Conservation (phyloP, 2,888 invertebrate genomes). For the Pristionchus mayeri region DNA sequence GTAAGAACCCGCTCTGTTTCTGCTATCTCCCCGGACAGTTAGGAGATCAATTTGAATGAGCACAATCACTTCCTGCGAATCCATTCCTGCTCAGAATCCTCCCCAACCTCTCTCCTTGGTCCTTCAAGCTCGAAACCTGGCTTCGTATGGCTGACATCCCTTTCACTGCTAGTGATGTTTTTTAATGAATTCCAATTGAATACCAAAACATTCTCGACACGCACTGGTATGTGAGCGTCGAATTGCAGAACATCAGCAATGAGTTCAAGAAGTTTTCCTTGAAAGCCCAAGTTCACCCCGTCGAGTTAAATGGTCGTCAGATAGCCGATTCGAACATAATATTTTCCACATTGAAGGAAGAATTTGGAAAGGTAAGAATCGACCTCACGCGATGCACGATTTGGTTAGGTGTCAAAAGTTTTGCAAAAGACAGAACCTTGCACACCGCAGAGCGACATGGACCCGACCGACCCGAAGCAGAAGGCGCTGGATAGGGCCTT, state of each 20-base stretch:
- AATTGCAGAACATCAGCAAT: constrained; percentile 67
- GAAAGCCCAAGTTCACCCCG: constrained; percentile 84
- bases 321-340: constrained; percentile 92
- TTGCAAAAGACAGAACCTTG: no score
- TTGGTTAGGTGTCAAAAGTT: no score
- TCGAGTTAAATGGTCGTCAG: constrained; percentile 94
- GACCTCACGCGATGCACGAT: background rate
- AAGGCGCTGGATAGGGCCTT: background rate
- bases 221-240: no score
- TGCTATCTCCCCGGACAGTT: no score
- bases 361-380: background rate
- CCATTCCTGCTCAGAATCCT: background rate
- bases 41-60: no score
- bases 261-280: constrained; percentile 67
- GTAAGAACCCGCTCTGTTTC: no score
- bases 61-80: no score
- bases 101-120: constrained; percentile 16
- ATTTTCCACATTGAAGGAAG: constrained; percentile 78
- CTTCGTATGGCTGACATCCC: background rate
- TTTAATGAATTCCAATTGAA: background rate
- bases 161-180: background rate
- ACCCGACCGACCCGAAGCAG: background rate
- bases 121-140: constrained; percentile 41
- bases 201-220: background rate
- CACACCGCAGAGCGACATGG: background rate